Evolutionary conservation across 1,140 invertebrate genomes (phyloP).

Genomic region (Drosophila funebris): DNA sequence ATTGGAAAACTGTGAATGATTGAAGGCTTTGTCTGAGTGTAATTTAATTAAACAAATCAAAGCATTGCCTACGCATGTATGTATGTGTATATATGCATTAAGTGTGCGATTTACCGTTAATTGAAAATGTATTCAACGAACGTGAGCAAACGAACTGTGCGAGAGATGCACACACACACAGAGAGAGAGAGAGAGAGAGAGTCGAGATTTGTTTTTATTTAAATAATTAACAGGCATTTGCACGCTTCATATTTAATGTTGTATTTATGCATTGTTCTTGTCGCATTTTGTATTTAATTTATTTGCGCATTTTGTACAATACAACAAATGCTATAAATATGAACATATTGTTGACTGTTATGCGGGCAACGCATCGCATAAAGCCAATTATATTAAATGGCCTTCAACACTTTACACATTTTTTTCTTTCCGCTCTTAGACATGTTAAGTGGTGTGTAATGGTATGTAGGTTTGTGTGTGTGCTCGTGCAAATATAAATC

Average conservation of each 20-base stretch:
- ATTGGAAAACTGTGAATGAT: conserved; percentile 80
- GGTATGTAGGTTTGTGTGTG: background rate
- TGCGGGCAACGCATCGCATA: conserved; percentile 19
- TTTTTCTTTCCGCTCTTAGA: background rate
- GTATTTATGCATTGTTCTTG: conserved; percentile 6
- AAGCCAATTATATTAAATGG: conserved; percentile 41
- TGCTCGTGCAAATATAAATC: conserved; percentile 12
- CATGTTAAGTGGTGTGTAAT: background rate
- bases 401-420: background rate
- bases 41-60: conserved; percentile 82
- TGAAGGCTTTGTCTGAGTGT: conserved; percentile 79
- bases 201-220: conserved; percentile 28
- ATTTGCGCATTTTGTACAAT: conserved; percentile 18
- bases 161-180: background rate
- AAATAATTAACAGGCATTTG: conserved; percentile 67
- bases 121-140: conserved; percentile 75
- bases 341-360: conserved; percentile 32
- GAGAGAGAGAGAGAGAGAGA: background rate
- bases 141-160: conserved; percentile 57
- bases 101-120: conserved; percentile 64
- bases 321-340: conserved; percentile 18
- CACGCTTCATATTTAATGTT: conserved; percentile 20
- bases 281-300: conserved; percentile 30
- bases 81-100: background rate
- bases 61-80: conserved; percentile 14